Conservation (phyloP, 1,140 invertebrate species). For the Cherax quadricarinatus region DNA sequence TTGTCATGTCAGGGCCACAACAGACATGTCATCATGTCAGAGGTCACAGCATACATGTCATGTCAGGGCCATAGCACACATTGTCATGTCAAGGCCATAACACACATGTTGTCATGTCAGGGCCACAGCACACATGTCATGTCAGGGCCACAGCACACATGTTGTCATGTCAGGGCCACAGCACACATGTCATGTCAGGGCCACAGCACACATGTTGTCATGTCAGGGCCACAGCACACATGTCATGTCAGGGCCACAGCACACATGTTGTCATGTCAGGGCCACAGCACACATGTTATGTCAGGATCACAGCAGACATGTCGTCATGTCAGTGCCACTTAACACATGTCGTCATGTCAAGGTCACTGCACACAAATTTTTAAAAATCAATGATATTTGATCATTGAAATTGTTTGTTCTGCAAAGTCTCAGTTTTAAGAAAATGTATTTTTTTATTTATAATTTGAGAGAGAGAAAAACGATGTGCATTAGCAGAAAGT, state of each 20-base stretch:
- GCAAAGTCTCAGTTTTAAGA: not conserved
- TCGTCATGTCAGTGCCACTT: too few relatives aligned
- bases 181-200: too few relatives aligned
- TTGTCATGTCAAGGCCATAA: too few relatives aligned
- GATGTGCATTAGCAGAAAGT: conserved; percentile 7
- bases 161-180: too few relatives aligned
- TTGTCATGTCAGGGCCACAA: not conserved
- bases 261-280: not conserved
- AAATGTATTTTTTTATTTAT: not conserved
- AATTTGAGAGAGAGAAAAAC: not conserved
- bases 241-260: too few relatives aligned
- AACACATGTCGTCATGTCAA: not conserved
- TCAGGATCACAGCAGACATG: too few relatives aligned
- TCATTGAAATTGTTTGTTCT: not conserved
- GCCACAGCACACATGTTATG: not conserved
- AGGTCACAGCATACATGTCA: not conserved
- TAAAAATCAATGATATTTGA: not conserved
- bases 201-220: not conserved
- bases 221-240: not conserved
- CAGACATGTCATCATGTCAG: not conserved
- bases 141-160: not conserved
- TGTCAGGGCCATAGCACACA: too few relatives aligned
- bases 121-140: not conserved
- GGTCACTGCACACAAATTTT: not conserved
- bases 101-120: not conserved